Percentiles rank a stretch among this genome's conserved stretches.
Evolutionary conservation across 1,140 invertebrate genomes (phyloP).

Genomic region (Asbolus verrucosus): DNA sequence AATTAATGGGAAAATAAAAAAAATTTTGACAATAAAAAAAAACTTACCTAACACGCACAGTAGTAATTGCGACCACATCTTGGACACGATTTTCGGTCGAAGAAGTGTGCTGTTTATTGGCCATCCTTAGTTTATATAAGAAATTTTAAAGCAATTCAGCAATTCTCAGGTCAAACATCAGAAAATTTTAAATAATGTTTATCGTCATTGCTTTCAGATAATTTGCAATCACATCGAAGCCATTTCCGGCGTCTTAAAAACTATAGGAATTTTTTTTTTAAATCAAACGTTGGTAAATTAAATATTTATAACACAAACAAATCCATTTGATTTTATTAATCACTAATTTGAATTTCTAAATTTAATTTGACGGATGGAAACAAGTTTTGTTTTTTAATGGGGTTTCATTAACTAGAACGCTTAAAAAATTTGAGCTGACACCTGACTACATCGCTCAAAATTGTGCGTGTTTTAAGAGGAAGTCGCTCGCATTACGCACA

Average conservation of each 20-base stretch:
- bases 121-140: conserved; percentile 17
- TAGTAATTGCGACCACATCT: conserved; percentile 55
- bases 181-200: conserved; percentile 22
- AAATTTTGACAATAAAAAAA: background rate
- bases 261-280: background rate
- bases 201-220: conserved; percentile 5
- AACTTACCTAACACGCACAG: conserved; percentile 55
- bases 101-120: conserved; percentile 37
- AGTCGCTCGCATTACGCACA: too few species aligned
- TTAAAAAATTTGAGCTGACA: too few species aligned
- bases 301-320: conserved; percentile 15
- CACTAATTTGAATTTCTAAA: conserved; percentile 31
- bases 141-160: conserved; percentile 34
- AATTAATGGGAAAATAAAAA: background rate
- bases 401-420: too few species aligned
- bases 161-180: conserved; percentile 38
- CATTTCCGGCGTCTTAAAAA: conserved; percentile 18
- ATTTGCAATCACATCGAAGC: background rate
- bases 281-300: background rate
- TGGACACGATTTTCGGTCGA: conserved; percentile 34
- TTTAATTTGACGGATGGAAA: conserved; percentile 3
- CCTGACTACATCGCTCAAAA: too few species aligned
- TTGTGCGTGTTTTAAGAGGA: too few species aligned
- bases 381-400: conserved; percentile 5
- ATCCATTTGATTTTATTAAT: conserved; percentile 16